Base-by-base conservation (phyloP, 2,888 invertebrate genomes). In the Oscheius myriophilus region DNA sequence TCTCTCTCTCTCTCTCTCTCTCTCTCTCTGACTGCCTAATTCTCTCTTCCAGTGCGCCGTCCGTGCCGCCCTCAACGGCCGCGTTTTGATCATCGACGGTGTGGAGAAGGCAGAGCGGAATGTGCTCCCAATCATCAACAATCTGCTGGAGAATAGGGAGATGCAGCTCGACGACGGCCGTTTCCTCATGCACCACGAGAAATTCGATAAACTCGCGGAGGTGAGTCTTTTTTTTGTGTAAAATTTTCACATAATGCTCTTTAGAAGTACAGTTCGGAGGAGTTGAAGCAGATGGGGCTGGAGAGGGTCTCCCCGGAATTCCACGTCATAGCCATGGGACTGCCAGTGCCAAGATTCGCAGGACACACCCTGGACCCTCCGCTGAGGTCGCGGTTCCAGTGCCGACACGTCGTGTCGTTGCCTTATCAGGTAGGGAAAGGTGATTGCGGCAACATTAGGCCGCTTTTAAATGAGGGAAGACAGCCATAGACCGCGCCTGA, bases 121-220 rank as follows among this genome's bases (percentile, higher is more conserved):
- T 89, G 96, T 97, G 51, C 89, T 97, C 71, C 96, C 96, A 43
- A 93, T 97, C 57, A 89, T 97, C 49, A 97, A 97, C 88, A 97
- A 97, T 89, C 90, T 97, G 65, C 89, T 97, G 63, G 96, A 97
- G 89, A 97, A 97, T 88, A 45, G 74, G n/a, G 97, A 97, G 89
- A 96, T 97, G 96, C 95, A 96, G 88, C 89, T 97, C 71, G 96
- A 97, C 89, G 96, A 96, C 89, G 97, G 97, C 0, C 90, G 95
- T 81, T 93, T 96, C 87, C 89, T 97, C 46, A 92, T 97, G 87
- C 92, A 95, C 0, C 92, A 95, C 11, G 89, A 91, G 3, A 91
- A 95, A 89, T 97, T 94, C 86, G 96, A 97, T 86, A 93, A 93
- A 87, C 89, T 97, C 18, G 87, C 94, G 16, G 88, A 93, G 90